Percentiles rank a stretch among this genome's conserved stretches.
Conservation (phyloP, 2,888 invertebrate genomes). For the Idaea aversata region DNA sequence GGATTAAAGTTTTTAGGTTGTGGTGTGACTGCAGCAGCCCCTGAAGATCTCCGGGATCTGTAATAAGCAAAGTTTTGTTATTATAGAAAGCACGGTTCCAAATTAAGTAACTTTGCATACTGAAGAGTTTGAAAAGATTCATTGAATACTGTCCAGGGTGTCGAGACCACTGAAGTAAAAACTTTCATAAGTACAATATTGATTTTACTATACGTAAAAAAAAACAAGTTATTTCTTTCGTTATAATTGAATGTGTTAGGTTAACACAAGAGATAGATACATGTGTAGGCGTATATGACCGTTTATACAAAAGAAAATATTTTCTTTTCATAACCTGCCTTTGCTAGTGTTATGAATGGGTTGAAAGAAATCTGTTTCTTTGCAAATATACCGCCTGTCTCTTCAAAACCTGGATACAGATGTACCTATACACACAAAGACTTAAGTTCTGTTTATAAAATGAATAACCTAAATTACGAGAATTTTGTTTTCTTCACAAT, state of each 20-base stretch:
- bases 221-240: no score
- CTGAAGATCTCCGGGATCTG: slow-evolving; percentile 90
- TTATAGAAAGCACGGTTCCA: neutral
- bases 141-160: neutral
- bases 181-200: no score
- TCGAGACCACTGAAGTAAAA: neutral
- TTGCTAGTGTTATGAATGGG: neutral
- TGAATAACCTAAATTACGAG: no score
- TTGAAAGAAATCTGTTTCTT: neutral
- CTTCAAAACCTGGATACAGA: neutral
- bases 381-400: neutral
- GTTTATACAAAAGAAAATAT: neutral
- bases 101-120: neutral
- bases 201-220: no score
- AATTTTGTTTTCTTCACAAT: no score
- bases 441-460: no score
- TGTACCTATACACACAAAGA: neutral
- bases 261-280: neutral
- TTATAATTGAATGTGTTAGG: no score
- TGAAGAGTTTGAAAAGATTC: neutral
- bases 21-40: slow-evolving; percentile 85
- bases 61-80: slow-evolving; percentile 39
- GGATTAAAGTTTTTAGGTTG: slow-evolving; percentile 87
- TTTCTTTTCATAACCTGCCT: neutral
- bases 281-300: neutral